Evolutionary conservation across 2,797 vertebrate species (phyloP), one percentile per base, ranked within the genome.

Genomic region (Phoebastria nigripes): DNA sequence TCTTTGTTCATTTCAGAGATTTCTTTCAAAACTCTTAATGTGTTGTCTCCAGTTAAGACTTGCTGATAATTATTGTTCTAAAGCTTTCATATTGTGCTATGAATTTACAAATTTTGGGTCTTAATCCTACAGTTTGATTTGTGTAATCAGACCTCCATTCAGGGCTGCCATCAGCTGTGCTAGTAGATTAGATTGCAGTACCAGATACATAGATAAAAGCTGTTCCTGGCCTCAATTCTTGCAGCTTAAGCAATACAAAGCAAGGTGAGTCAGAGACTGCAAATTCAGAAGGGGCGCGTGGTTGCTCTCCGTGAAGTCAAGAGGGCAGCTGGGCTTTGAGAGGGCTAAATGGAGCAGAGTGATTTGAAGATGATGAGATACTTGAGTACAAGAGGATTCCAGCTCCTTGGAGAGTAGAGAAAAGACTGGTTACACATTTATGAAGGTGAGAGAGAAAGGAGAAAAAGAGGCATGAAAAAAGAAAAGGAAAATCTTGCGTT

Each of bases 401-500:
- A 66, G 73, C 70, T 65, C 65, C 54, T 15, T 52, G 51, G 33
- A 55, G 25, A 77, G 37, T 1, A 35, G 69, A 37, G 59, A n/a
- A 2, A 56, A 82, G 51, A 6, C 31, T 79, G 61, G 9, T 87
- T 79, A 37, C 8, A 21, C 0, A 0, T 84, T 28, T 41, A 0
- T 25, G 25, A 66, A 73, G 11, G 41, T 82, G 44, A 55, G 47
- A 82, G 59, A 58, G 46, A 76, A 66, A 37, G 41, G 49, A 47
- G 59, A 54, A 41, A 66, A 11, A 63, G 58, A 73, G 31, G 18
- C 37, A 12, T 35, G 41, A 41, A 72, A 81, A 83, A 35, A 67
- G 5, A 61, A 65, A 89, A 61, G 49, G 51, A 63, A 74, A 73
- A 70, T 61, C 26, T 73, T n/a, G 20, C 1, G 0, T 37, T 44